A percentile compares a stretch with the other conserved stretches of the same genome.
These are phyloP conservation scores for Epirrhoe alternata DNA, from an alignment of 2,888 invertebrate genomes.

Conservation along the genomic window DNA sequence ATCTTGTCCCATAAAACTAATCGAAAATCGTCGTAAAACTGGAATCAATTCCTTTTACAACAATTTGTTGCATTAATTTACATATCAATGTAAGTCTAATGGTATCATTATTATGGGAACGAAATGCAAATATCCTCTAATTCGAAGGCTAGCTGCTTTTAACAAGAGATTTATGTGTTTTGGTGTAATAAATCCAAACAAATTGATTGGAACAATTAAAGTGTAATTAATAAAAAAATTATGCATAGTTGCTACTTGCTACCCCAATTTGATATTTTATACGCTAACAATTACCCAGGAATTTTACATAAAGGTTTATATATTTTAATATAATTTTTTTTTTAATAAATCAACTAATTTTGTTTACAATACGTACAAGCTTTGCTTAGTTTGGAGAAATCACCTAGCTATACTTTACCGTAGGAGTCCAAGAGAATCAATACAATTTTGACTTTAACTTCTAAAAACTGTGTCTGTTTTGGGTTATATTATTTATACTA, in stretches of 20 bases:
- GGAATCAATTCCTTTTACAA: slow-evolving; percentile 61
- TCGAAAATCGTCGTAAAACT: slow-evolving; percentile 49
- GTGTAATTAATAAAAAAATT: slow-evolving; percentile 16
- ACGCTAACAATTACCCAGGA: neutral
- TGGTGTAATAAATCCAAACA: slow-evolving; percentile 37
- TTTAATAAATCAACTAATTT: too few species aligned
- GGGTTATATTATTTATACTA: neutral
- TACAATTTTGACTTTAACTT: too few species aligned
- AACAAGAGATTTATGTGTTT: slow-evolving; percentile 48
- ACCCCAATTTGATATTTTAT: neutral
- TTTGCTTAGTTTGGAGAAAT: too few species aligned
- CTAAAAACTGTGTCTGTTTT: neutral
- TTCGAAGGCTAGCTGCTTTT: slow-evolving; percentile 66
- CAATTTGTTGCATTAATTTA: slow-evolving; percentile 69
- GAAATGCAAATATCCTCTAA: slow-evolving; percentile 65
- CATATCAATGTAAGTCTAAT: slow-evolving; percentile 67
- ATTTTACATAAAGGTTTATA: too few species aligned
- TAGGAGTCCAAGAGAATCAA: too few species aligned
- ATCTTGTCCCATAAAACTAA: slow-evolving; percentile 28
- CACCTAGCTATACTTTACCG: too few species aligned
- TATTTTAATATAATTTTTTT: too few species aligned
- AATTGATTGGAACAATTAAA: slow-evolving; percentile 20
- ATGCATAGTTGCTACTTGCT: slow-evolving; percentile 9
- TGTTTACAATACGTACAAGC: too few species aligned
- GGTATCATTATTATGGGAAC: slow-evolving; percentile 68